Conservation (phyloP, 1,140 invertebrate species). For the Laodelphax striatellus region DNA sequence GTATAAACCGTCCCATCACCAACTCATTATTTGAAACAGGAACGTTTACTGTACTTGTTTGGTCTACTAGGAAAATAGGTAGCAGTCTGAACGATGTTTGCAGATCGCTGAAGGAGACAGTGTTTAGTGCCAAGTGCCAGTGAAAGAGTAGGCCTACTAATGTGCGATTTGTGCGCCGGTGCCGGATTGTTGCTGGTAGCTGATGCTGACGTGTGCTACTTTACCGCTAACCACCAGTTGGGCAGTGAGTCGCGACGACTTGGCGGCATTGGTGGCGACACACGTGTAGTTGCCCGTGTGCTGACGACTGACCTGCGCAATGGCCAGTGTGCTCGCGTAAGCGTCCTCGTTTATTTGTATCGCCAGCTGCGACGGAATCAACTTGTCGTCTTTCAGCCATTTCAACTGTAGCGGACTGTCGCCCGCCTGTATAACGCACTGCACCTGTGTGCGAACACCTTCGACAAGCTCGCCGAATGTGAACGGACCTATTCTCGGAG, state of each 20-base stretch:
- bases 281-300: constrained; percentile 68
- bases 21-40: no score
- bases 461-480: constrained; percentile 42
- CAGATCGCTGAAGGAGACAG: neutral
- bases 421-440: constrained; percentile 48
- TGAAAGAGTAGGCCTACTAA: neutral
- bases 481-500: constrained; percentile 44
- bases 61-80: no score
- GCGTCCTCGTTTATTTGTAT: constrained; percentile 23
- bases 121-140: neutral
- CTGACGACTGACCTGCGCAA: constrained; percentile 34
- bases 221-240: constrained; percentile 23
- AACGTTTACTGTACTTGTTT: no score
- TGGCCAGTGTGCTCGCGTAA: constrained; percentile 33
- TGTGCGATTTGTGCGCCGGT: neutral
- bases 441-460: constrained; percentile 49
- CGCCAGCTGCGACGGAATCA: constrained; percentile 21
- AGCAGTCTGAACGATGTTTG: no score
- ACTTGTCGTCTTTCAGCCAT: constrained; percentile 48
- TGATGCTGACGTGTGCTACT: constrained; percentile 4
- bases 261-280: constrained; percentile 50
- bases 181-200: no score
- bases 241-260: constrained; percentile 19
- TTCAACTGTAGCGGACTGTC: constrained; percentile 44
- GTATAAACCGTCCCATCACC: no score